These are phyloP conservation scores for Drosophila bocki DNA, from an alignment of 1,140 invertebrate genomes.

Conservation along the genomic window DNA sequence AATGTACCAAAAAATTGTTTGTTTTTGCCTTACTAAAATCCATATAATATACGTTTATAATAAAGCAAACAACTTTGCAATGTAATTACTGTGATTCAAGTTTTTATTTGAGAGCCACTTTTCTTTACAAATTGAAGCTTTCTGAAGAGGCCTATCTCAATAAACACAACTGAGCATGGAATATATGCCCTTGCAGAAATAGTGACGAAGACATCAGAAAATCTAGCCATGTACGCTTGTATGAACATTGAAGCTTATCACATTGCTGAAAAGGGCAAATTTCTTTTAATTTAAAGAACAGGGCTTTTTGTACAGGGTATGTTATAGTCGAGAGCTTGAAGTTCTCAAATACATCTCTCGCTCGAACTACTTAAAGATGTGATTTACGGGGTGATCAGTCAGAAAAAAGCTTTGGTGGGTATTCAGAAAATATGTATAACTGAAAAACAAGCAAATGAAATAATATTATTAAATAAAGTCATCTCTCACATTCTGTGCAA, in stretches of 20 bases:
- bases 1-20: constrained; percentile 66
- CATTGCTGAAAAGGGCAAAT: too few relatives aligned
- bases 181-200: neutral
- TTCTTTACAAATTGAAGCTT: neutral
- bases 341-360: neutral
- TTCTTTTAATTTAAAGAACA: neutral
- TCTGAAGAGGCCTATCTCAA: too few relatives aligned
- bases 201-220: neutral
- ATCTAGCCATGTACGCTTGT: too few relatives aligned
- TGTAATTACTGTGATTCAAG: neutral
- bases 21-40: constrained; percentile 48
- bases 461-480: neutral
- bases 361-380: neutral
- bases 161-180: too few relatives aligned
- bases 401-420: neutral
- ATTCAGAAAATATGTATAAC: neutral
- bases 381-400: neutral
- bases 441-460: neutral
- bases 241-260: too few relatives aligned
- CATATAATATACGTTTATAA: constrained; percentile 16
- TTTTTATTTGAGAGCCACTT: neutral
- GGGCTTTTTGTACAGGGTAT: neutral
- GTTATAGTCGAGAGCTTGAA: too few relatives aligned
- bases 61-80: constrained; percentile 27
- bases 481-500: neutral